These are phyloP conservation scores for Atta colombica DNA, from an alignment of 1,140 invertebrate species.

Conservation along the genomic window DNA sequence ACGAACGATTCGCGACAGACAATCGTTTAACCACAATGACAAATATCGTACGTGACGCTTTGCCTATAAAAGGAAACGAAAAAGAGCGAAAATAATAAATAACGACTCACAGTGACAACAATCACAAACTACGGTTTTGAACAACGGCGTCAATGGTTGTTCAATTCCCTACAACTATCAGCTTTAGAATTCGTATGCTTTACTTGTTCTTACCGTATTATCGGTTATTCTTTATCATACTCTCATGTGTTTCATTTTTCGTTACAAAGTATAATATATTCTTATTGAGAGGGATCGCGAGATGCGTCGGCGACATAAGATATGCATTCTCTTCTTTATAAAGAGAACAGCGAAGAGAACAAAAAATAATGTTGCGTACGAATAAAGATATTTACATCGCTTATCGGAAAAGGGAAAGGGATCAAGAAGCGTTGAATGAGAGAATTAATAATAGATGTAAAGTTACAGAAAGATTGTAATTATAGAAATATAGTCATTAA, in stretches of 20 bases:
- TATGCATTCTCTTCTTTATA: not conserved
- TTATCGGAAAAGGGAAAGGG: not conserved
- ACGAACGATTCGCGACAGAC: constrained; percentile 47
- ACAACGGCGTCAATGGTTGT: constrained; percentile 78
- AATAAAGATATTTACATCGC: constrained; percentile 40
- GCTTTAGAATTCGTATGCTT: constrained; percentile 86
- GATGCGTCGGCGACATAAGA: constrained; percentile 49
- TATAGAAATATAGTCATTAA: not conserved
- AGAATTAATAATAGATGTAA: not conserved
- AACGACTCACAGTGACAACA: constrained; percentile 77
- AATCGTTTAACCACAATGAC: constrained; percentile 49
- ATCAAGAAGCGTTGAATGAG: not conserved
- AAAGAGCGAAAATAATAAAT: constrained; percentile 15
- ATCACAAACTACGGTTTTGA: constrained; percentile 81
- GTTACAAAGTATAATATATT: constrained; percentile 78
- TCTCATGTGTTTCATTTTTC: constrained; percentile 60
- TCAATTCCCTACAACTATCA: constrained; percentile 84
- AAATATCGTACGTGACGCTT: constrained; percentile 52
- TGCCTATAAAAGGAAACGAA: constrained; percentile 21
- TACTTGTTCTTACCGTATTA: constrained; percentile 83
- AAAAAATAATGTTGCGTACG: not conserved
- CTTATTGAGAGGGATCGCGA: constrained; percentile 64
- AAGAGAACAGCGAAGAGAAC: not conserved
- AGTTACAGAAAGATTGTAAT: not conserved
- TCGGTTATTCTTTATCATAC: constrained; percentile 72